Conservation (phyloP, 2,888 invertebrate genomes). For the Aspidapion aeneum region DNA sequence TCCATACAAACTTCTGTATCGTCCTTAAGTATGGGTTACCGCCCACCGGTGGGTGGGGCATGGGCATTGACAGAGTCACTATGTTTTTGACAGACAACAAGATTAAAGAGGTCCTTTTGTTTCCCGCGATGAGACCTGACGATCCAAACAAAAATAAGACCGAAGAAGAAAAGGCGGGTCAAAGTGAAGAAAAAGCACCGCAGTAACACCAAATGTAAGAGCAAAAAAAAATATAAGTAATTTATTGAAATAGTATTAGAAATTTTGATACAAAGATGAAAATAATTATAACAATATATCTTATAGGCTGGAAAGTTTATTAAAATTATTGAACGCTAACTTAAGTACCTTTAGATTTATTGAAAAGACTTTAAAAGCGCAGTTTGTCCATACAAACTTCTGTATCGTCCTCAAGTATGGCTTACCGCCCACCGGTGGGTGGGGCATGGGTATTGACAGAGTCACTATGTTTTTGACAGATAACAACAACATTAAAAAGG, state of each 20-base stretch:
- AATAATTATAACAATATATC: no score
- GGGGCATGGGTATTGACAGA: conserved; percentile 98
- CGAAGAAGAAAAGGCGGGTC: conserved; percentile 47
- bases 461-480: conserved; percentile 98
- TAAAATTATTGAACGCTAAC: no score
- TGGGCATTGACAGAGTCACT: conserved; percentile 93
- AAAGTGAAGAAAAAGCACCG: no score
- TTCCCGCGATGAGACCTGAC: conserved; percentile 99
- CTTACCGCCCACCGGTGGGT: conserved; percentile 96
- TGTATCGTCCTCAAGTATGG: conserved; percentile 97
- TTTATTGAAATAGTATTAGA: no score
- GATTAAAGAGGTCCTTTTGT: conserved; percentile 98
- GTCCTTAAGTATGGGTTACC: conserved; percentile 97
- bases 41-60: conserved; percentile 98
- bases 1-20: conserved; percentile 97
- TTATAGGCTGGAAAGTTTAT: no score
- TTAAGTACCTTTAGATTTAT: no score
- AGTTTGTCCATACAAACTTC: conserved; percentile 94
- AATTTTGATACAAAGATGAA: no score
- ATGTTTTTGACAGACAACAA: conserved; percentile 99
- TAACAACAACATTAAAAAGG: conserved; percentile 99
- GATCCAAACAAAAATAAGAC: conserved; percentile 62
- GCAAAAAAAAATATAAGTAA: no score
- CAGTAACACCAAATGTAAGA: no score
- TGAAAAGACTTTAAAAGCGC: no score